phyloP scores from a whole-genome alignment of 2,888 invertebrate genomes.

The Leptinotarsa peninsularis region DNA sequence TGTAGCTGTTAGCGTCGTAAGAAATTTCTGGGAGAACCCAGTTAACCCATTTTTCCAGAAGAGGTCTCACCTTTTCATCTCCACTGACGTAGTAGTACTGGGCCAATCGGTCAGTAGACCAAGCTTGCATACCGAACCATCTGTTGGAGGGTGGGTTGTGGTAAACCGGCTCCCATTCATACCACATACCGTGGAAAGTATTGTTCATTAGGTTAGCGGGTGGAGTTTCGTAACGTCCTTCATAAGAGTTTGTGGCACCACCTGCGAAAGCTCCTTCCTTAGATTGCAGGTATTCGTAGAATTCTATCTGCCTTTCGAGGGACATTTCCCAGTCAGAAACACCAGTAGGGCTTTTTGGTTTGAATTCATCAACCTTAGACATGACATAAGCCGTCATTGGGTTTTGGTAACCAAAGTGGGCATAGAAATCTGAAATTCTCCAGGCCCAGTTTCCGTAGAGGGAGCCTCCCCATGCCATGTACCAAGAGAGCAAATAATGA shows the following conservation, averaged over 20 bases:
- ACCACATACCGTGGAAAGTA: slow-evolving; percentile 53
- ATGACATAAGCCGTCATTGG: slow-evolving; percentile 51
- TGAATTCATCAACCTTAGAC: slow-evolving; percentile 43
- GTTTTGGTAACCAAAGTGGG: slow-evolving; percentile 54
- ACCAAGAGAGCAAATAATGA: slow-evolving; percentile 52
- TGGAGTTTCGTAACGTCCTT: slow-evolving; percentile 50
- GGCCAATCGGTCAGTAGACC: slow-evolving; percentile 52
- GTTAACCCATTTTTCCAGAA: slow-evolving; percentile 50
- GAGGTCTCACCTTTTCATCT: slow-evolving; percentile 42
- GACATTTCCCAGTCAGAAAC: slow-evolving; percentile 49
- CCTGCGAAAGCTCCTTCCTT: slow-evolving; percentile 52
- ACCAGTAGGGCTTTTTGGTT: slow-evolving; percentile 50
- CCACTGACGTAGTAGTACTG: slow-evolving; percentile 52
- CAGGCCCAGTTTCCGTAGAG: slow-evolving; percentile 50
- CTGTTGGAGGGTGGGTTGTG: slow-evolving; percentile 54
- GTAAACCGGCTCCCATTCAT: slow-evolving; percentile 54
- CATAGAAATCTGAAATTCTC: slow-evolving; percentile 52
- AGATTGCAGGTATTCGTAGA: slow-evolving; percentile 50
- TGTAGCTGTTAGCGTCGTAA: slow-evolving; percentile 42
- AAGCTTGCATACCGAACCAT: slow-evolving; percentile 55
- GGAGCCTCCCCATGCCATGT: slow-evolving; percentile 51
- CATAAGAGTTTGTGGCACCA: slow-evolving; percentile 53
- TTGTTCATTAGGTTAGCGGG: slow-evolving; percentile 43
- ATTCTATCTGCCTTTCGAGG: slow-evolving; percentile 51
- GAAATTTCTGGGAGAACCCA: slow-evolving; percentile 48